phyloP scores from a whole-genome alignment of 1,140 invertebrate species.

The Mercenaria mercenaria region DNA sequence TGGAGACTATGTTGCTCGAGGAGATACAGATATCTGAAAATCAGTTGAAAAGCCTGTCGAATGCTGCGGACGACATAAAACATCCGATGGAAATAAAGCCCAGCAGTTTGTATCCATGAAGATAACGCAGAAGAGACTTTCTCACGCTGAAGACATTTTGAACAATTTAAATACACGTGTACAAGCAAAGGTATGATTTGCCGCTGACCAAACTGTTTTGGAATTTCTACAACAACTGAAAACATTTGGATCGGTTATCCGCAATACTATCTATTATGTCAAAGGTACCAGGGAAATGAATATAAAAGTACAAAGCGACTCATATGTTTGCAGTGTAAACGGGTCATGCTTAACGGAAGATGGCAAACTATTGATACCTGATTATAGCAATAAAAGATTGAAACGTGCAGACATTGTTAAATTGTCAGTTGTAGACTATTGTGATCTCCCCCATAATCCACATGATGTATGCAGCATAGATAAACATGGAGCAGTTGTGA shows the following conservation, averaged over 20 bases:
- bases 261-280: background rate
- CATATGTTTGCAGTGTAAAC: background rate
- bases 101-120: background rate
- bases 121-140: background rate
- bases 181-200: no score
- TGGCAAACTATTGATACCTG: background rate
- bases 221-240: no score
- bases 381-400: background rate
- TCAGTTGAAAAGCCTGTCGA: background rate
- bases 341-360: background rate
- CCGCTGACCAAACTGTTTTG: no score
- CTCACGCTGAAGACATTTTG: background rate
- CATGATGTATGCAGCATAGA: background rate
- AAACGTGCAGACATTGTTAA: background rate
- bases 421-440: background rate
- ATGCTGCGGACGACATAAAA: background rate
- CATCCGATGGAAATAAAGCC: no score
- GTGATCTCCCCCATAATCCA: background rate
- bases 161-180: background rate
- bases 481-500: background rate
- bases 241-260: background rate
- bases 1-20: no score
- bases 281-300: no score
- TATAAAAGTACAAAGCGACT: no score
- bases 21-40: no score